A percentile compares a stretch with the other conserved stretches of the same genome.
phyloP scores from a whole-genome alignment of 2,113 vertebrate genomes.

The Callithrix jacchus region DNA sequence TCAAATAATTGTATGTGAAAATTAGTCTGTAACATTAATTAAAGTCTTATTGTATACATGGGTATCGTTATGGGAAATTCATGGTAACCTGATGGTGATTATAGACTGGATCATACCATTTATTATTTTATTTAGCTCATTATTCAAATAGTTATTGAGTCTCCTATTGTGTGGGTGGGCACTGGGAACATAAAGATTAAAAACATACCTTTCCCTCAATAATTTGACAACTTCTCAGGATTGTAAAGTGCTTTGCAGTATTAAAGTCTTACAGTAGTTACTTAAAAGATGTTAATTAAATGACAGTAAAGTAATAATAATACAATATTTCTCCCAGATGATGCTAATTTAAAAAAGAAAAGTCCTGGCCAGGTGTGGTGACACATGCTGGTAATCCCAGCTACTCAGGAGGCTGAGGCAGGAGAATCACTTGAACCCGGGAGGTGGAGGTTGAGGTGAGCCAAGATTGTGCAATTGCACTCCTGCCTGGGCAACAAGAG shows the following conservation, averaged over 20 bases:
- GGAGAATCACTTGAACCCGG: too few species aligned
- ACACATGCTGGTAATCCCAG: too few species aligned
- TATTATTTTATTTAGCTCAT: conserved; percentile 43
- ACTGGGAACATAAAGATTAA: conserved; percentile 29
- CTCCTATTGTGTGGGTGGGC: background rate
- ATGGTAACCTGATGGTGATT: conserved; percentile 4
- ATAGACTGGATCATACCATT: background rate
- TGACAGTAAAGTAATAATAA: background rate
- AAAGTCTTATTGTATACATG: background rate
- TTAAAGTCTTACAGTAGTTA: background rate
- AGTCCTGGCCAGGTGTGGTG: background rate
- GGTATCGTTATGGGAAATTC: background rate
- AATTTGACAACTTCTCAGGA: background rate
- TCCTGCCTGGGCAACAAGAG: too few species aligned
- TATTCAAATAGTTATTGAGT: conserved; percentile 38
- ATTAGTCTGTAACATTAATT: conserved; percentile 22
- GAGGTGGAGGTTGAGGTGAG: too few species aligned
- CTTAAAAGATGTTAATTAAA: conserved; percentile 14
- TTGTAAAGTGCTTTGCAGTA: background rate
- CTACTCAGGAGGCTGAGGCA: too few species aligned
- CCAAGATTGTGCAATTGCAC: too few species aligned
- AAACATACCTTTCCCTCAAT: background rate
- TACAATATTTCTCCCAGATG: background rate
- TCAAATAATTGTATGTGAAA: conserved; percentile 19
- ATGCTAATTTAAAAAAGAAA: conserved; percentile 12